phyloP scores from a whole-genome alignment of 2,888 invertebrate genomes.

The Caenorhabditis sp. region DNA sequence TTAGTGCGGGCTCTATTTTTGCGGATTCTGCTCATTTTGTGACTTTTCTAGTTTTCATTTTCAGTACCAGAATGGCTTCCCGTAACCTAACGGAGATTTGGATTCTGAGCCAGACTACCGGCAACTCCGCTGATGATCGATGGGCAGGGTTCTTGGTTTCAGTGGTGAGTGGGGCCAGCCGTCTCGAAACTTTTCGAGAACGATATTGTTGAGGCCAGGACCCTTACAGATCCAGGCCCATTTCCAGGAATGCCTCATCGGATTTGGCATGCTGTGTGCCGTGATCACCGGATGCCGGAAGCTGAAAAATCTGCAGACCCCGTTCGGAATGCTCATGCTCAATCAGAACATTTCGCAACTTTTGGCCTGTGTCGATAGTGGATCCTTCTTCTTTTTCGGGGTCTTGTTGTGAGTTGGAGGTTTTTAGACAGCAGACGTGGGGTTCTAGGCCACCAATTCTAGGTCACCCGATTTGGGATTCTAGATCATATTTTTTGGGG shows the following conservation, averaged over 20 bases:
- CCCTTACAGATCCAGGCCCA: too few relatives aligned
- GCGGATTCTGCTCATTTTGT: too few relatives aligned
- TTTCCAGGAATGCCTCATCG: constrained; percentile 36
- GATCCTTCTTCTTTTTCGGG: constrained; percentile 34
- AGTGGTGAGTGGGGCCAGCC: constrained; percentile 15
- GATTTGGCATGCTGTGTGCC: not conserved
- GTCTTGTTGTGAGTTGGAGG: constrained; percentile 30
- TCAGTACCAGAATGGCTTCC: not conserved
- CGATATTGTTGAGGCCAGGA: not conserved
- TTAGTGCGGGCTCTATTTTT: too few relatives aligned
- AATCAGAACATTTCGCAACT: constrained; percentile 44
- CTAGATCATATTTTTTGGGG: not conserved
- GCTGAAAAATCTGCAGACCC: constrained; percentile 16
- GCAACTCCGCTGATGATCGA: not conserved
- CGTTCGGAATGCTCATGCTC: constrained; percentile 43
- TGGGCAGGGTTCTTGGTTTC: constrained; percentile 19
- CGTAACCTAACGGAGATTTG: constrained; percentile 21
- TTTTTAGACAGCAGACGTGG: too few relatives aligned
- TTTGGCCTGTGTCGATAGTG: constrained; percentile 36
- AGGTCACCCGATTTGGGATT: too few relatives aligned
- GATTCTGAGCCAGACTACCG: not conserved
- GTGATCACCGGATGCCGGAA: constrained; percentile 30
- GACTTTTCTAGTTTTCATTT: too few relatives aligned
- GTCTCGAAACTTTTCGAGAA: too few relatives aligned
- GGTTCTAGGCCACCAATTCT: too few relatives aligned